Evolutionary conservation across 2,888 invertebrate species (phyloP), one percentile per base, ranked within the genome.

Genomic region (Iselma pallidipennis): DNA sequence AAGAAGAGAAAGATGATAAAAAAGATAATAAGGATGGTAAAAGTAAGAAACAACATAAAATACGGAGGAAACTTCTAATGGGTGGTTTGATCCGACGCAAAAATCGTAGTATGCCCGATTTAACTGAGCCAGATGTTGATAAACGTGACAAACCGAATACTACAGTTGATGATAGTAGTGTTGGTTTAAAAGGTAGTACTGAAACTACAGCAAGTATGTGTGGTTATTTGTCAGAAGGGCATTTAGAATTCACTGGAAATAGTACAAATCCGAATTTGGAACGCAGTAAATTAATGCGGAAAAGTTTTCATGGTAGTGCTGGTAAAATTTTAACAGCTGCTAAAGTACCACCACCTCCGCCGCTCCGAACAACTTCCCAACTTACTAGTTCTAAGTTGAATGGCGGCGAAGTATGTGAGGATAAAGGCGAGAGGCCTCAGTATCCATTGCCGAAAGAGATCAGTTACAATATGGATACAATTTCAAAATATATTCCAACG

Each of bases 91-190:
- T 95, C 55, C 87, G 92, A 63, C 85, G 95, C 28, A 95, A 95
- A 79, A 95, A 95, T 77, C 85, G 95, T 68, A 94, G 94, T 57
- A 93, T 95, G 93, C 95, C 95, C 0, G 95, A 95, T 82, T 83
- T 95, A 52, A 90, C 95, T 0, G 95, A 95, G 78, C 91, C 90
- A 0, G 90, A 89, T 52, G 87, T 82, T 9, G 85, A 84, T 53
- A 61, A 57, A 31, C 57, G 53, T 33, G 56, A 82, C 9, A 74
- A 78, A 66, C 84, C 80, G 16, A 82, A 79, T 50, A 82, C 82
- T 16, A 87, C 89, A 0, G 87, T 90, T n/a, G 93, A 92, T 76
- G 93, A 94, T 75, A 91, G 89, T 50, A 88, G 85, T 54, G 87
- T 93, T 0, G 91, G 91, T 1, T 77, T 89, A 23, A 87, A 88